Base-by-base conservation (phyloP, 2,888 invertebrate species). In the Hylaea fasciaria region DNA sequence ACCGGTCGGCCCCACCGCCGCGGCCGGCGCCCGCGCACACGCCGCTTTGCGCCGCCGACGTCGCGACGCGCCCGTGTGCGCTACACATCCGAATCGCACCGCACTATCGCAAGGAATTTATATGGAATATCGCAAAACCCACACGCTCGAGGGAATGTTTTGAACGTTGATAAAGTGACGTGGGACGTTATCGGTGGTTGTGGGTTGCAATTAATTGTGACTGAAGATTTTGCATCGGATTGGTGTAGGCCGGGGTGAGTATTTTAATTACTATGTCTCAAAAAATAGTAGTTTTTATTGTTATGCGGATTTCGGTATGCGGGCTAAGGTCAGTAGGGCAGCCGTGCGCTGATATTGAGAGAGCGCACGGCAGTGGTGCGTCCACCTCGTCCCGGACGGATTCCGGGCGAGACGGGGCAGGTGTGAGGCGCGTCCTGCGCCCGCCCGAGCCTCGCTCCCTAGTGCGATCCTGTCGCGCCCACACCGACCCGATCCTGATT, bases 1-100 rank as follows among this genome's bases (percentile, higher is more conserved):
- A 90, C 91, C 91, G 91, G 91, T 89, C 90, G 89, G 85, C 89
- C 88, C 91, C 90, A 83, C 90, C 84, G 86, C 82, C 68, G 64
- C 83, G 75, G 80, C 80, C 72, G 74, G 77, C 83, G 85, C 81
- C 78, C 77, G 85, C 86, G 86, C 87, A 84, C 82, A 86, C 76
- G 83, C 85, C 85, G 89, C 86, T 84, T 81, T 82, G 89, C 82
- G 85, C 85, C 90, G 89, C 76, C 88, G 85, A 86, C 89, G 90
- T 87, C 89, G 90, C 91, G 90, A 89, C 90, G 90, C 89, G 83
- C 83, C 85, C 87, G 82, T 77, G 82, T 80, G 85, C 83, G 80
- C 83, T 74, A 73, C 69, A 71, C 69, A 71, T 70, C 70, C 73
- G 68, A 74, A 70, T 73, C 64, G 66, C 72, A 71, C 72, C 76